Base-by-base conservation (phyloP, 2,888 invertebrate genomes). In the Chrysolina oricalcia region DNA sequence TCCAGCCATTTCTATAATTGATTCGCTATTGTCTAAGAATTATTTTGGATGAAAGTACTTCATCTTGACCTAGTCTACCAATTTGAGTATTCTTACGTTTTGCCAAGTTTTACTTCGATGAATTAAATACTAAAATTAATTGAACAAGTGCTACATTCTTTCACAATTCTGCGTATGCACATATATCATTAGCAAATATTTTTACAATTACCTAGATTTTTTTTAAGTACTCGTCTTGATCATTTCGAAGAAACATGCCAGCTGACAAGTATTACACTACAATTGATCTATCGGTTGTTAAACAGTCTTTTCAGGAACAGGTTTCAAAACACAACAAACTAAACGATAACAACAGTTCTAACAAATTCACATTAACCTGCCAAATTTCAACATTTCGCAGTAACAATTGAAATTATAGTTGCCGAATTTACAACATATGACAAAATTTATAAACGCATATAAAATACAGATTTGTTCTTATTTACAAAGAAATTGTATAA, bases 331-430 rank as follows among this genome's bases (percentile, higher is more conserved):
- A 72, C 73, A 81, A 78, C 76, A 76, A 78, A 75, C 74, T 77
- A 73, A 80, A 78, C 72, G 79, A 80, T 77, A 82, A 80, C 76
- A 82, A 80, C 74, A 70, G 78, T 73, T 77, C 73, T 77, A 81
- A 76, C 78, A 73, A 72, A 73, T 71, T 69, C 65, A 56, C 70
- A 80, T 81, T 81, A 78, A 78, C 79, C 79, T 82, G 82, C 83
- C 83, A 84, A 84, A 84, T 80, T 83, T 81, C 70, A 83, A 82
- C 83, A 83, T 83, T 84, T 84, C 82, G 84, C 81, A 80, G 73
- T 71, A 71, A 63, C 69, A 74, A 56, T 62, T 40, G 27, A 53
- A 53, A 56, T 21, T 13, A 27, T 13, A 59, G 27, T 21, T 59
- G 66, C 56, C 62, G 77, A 78, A 78, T 75, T 72, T 73, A 70